Evolutionary conservation across 1,140 invertebrate genomes (phyloP).

Genomic region (Hydropsyche tenuis): DNA sequence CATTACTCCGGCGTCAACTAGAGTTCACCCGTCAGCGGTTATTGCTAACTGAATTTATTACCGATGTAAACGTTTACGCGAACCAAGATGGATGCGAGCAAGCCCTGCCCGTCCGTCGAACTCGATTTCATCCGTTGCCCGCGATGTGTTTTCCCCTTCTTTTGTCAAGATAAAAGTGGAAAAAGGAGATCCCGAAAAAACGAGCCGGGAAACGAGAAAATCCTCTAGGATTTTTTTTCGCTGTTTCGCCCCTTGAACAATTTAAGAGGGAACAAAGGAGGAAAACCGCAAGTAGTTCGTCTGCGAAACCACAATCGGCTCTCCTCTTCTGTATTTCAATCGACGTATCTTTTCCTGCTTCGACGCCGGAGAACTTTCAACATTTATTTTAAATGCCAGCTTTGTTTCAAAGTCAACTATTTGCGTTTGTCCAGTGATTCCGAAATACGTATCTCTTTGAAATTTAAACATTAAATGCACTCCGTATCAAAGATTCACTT

Average conservation of each 20-base stretch:
- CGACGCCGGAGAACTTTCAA: too few relatives aligned
- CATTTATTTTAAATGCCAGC: neutral
- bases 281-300: neutral
- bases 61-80: conserved; percentile 42
- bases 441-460: too few relatives aligned
- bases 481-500: too few relatives aligned
- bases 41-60: conserved; percentile 44
- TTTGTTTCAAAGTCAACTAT: neutral
- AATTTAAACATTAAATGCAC: too few relatives aligned
- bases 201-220: neutral
- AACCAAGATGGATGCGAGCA: conserved; percentile 39
- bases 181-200: neutral
- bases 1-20: conserved; percentile 35
- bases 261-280: conserved; percentile 14
- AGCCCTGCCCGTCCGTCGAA: conserved; percentile 23
- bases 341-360: neutral
- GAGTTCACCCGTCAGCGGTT: conserved; percentile 39
- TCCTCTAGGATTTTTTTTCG: neutral
- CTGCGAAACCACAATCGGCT: neutral
- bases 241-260: conserved; percentile 7
- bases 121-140: conserved; percentile 18
- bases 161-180: conserved; percentile 21
- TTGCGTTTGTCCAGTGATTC: too few relatives aligned
- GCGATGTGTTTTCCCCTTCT: neutral
- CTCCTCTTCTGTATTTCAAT: neutral